Evolutionary conservation across 2,113 vertebrate species (phyloP).

Genomic region (Oryzias melastigma): DNA sequence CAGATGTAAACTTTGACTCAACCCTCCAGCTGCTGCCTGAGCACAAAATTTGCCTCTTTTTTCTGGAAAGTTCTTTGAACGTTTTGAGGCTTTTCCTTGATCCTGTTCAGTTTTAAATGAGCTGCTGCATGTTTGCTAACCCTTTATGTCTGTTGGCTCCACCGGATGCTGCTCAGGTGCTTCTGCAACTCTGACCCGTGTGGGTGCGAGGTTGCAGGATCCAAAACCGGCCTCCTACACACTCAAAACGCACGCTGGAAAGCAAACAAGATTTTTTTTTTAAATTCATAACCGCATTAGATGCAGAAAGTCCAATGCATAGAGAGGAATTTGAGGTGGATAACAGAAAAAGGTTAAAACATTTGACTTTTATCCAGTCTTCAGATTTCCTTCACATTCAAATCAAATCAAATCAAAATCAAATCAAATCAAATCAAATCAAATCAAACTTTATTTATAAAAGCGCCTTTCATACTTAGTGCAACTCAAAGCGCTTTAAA

Average conservation of each 20-base stretch:
- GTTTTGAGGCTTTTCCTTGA: conserved; percentile 32
- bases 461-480: too few relatives aligned
- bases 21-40: conserved; percentile 17
- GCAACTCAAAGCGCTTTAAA: too few relatives aligned
- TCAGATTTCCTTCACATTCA: conserved; percentile 22
- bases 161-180: conserved; percentile 60
- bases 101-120: conserved; percentile 47
- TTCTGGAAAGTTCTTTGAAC: conserved; percentile 24
- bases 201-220: conserved; percentile 56
- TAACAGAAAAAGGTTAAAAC: conserved; percentile 24
- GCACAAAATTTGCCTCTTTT: conserved; percentile 23
- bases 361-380: conserved; percentile 18
- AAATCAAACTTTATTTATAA: too few relatives aligned
- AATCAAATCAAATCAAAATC: too few relatives aligned
- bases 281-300: background rate
- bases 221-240: conserved; percentile 60
- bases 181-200: conserved; percentile 52
- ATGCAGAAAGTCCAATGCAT: background rate
- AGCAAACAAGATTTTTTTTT: conserved; percentile 9
- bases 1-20: conserved; percentile 21
- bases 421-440: too few relatives aligned
- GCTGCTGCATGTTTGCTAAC: conserved; percentile 56
- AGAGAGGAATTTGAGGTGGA: conserved; percentile 12
- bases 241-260: conserved; percentile 12
- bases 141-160: conserved; percentile 44